Conservation (phyloP, 1,140 invertebrate species). For the Drosophila triauraria region DNA sequence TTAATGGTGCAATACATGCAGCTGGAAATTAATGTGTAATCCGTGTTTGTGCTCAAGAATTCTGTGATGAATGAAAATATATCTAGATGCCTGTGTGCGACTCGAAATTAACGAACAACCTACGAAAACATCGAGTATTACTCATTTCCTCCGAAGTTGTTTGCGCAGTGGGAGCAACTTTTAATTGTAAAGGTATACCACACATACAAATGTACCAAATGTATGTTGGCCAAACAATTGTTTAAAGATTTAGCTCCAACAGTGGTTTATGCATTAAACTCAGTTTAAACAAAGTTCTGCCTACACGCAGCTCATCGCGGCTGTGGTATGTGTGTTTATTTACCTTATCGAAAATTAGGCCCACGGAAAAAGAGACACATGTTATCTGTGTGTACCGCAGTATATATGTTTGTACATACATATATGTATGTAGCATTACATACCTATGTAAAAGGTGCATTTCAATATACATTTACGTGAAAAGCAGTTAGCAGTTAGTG, state of each 20-base stretch:
- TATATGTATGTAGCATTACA: constrained; percentile 13
- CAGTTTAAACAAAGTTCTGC: constrained; percentile 21
- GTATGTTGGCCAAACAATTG: constrained; percentile 35
- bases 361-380: constrained; percentile 37
- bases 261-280: constrained; percentile 15
- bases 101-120: constrained; percentile 13
- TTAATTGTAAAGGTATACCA: constrained; percentile 31
- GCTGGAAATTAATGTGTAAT: constrained; percentile 23
- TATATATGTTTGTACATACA: constrained; percentile 8
- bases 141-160: constrained; percentile 19
- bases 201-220: constrained; percentile 5
- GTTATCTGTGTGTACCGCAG: constrained; percentile 30
- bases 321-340: constrained; percentile 30
- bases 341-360: constrained; percentile 48
- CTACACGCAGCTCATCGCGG: constrained; percentile 15
- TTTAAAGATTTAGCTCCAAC: constrained; percentile 4
- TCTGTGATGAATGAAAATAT: constrained; percentile 35
- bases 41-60: constrained; percentile 4
- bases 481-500: constrained; percentile 7
- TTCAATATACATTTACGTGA: constrained; percentile 18
- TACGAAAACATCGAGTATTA: constrained; percentile 23
- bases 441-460: constrained; percentile 30
- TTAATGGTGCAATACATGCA: too few species aligned
- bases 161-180: constrained; percentile 28
- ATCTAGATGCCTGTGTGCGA: constrained; percentile 1